Conservation (phyloP, 2,888 invertebrate genomes). For the Plagodis pulveraria region DNA sequence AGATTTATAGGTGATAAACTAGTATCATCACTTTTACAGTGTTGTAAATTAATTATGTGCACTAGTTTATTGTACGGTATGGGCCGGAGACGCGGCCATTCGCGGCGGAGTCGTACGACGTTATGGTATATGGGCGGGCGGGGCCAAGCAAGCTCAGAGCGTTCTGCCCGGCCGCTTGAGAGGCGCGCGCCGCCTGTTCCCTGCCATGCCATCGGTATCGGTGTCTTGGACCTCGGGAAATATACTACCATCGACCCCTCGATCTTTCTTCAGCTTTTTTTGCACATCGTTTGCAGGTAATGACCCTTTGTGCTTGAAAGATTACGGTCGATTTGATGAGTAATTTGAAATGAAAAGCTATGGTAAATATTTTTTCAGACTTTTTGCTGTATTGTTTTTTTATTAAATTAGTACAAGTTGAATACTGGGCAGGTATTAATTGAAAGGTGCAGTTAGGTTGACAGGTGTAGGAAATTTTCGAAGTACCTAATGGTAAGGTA, state of each 20-base stretch:
- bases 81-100: constrained; percentile 65
- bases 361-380: constrained; percentile 13
- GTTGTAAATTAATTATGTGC: constrained; percentile 80
- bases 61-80: constrained; percentile 59
- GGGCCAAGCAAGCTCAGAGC: constrained; percentile 54
- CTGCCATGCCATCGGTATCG: constrained; percentile 9
- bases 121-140: constrained; percentile 72
- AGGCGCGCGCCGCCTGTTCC: constrained; percentile 61
- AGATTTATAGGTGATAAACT: constrained; percentile 83
- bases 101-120: constrained; percentile 68
- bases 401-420: no score
- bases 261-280: constrained; percentile 42
- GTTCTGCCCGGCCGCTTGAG: constrained; percentile 40
- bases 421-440: no score
- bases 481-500: no score
- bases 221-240: constrained; percentile 49
- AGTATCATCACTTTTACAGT: constrained; percentile 82
- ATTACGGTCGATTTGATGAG: constrained; percentile 32
- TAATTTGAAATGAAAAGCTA: constrained; percentile 24
- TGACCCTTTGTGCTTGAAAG: constrained; percentile 33
- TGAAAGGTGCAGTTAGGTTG: no score
- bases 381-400: no score
- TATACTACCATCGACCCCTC: constrained; percentile 46
- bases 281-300: constrained; percentile 38
- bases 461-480: no score